A percentile compares a stretch with the other conserved stretches of the same genome.
Conservation (phyloP, 2,797 vertebrate genomes). For the Micrastur ruficollis region DNA sequence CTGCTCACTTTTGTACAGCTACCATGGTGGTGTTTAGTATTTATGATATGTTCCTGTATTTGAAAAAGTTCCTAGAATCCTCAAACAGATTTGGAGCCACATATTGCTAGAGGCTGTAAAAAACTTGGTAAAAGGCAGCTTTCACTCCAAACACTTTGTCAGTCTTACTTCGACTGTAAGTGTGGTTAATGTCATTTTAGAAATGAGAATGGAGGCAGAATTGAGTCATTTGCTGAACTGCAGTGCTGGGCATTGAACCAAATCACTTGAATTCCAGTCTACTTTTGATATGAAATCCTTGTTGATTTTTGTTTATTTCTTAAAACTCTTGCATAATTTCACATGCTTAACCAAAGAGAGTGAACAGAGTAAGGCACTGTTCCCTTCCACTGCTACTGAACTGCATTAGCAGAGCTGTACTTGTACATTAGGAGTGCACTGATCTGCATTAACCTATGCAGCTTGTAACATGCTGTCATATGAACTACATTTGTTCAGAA, state of each 20-base stretch:
- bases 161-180: not conserved
- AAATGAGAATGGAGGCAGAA: not conserved
- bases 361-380: not conserved
- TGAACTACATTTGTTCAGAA: not conserved
- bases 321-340: not conserved
- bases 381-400: not conserved
- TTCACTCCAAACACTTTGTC: not conserved
- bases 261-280: not conserved
- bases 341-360: not conserved
- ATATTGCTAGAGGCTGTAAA: not conserved
- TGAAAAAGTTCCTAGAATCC: not conserved
- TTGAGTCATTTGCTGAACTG: conserved; percentile 23
- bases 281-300: not conserved
- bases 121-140: not conserved
- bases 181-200: not conserved
- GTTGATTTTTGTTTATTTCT: not conserved
- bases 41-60: not conserved
- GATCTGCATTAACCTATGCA: not conserved
- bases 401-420: not conserved
- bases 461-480: not conserved
- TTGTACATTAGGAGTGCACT: not conserved
- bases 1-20: not conserved
- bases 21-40: not conserved
- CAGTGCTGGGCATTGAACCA: not conserved
- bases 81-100: not conserved